phyloP scores from a whole-genome alignment of 2,113 vertebrate species.

The Motacilla alba region DNA sequence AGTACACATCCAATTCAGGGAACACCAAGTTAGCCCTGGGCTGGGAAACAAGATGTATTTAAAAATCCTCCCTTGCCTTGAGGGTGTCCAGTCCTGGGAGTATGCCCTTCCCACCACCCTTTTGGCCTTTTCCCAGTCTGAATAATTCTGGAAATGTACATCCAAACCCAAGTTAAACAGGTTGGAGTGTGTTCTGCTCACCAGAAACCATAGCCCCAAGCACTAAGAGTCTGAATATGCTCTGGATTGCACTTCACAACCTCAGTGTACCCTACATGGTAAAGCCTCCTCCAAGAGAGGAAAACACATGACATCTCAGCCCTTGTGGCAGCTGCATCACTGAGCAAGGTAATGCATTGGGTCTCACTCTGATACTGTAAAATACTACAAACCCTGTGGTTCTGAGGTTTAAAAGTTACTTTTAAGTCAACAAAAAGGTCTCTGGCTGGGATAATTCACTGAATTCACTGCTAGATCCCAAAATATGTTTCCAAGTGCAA shows the following conservation, averaged over 20 bases:
- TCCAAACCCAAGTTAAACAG: too few relatives aligned
- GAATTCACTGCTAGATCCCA: not conserved
- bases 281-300: not conserved
- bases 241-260: not conserved
- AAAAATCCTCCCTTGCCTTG: not conserved
- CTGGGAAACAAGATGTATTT: not conserved
- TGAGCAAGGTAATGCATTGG: not conserved
- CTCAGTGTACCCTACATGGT: not conserved
- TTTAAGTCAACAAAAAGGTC: not conserved
- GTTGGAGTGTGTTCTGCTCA: not conserved
- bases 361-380: not conserved
- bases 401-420: not conserved
- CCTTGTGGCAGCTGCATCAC: not conserved
- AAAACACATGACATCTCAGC: not conserved
- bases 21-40: not conserved
- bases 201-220: not conserved
- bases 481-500: not conserved
- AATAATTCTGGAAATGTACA: not conserved
- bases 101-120: not conserved
- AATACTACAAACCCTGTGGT: not conserved
- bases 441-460: not conserved
- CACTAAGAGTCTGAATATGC: not conserved
- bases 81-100: not conserved
- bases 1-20: not conserved
- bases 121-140: not conserved